Evolutionary conservation across 2,888 invertebrate species (phyloP).

Genomic region (Phyllotreta cruciferae): DNA sequence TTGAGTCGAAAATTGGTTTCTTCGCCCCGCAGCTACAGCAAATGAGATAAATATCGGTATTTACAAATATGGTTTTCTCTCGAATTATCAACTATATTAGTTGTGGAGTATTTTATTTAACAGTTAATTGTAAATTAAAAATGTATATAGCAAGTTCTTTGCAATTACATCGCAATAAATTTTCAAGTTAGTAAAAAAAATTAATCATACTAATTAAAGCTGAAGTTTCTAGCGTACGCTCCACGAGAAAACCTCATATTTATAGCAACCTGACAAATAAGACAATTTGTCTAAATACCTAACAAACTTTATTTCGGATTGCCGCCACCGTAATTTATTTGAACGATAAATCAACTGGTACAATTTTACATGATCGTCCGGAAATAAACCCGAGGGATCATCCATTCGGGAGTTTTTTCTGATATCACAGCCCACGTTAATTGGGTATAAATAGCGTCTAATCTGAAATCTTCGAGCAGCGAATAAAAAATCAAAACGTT

Average conservation of each 20-base stretch:
- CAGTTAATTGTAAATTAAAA: too few relatives aligned
- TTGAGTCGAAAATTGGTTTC: conserved; percentile 14
- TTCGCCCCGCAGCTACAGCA: conserved; percentile 15
- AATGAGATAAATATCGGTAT: conserved; percentile 25
- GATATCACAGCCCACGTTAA: conserved; percentile 9
- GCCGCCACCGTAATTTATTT: conserved; percentile 20
- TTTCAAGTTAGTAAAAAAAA: too few relatives aligned
- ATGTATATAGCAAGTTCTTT: too few relatives aligned
- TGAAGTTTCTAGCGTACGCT: too few relatives aligned
- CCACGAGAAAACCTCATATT: conserved; percentile 3
- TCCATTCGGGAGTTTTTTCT: conserved; percentile 17
- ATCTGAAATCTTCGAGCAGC: conserved; percentile 2
- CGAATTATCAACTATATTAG: conserved; percentile 10
- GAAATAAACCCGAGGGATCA: conserved; percentile 25
- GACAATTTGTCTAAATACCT: conserved; percentile 27
- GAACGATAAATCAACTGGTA: conserved; percentile 21
- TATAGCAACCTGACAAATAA: conserved; percentile 27
- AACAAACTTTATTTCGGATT: conserved; percentile 7
- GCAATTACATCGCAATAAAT: too few relatives aligned
- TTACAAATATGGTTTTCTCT: conserved; percentile 25
- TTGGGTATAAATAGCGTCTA: conserved; percentile 13
- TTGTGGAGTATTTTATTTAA: too few relatives aligned
- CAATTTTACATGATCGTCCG: conserved; percentile 15
- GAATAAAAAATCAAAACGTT: conserved; percentile 2
- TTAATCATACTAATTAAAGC: too few relatives aligned